Evolutionary conservation across 2,888 invertebrate genomes (phyloP).

Genomic region (Rotaria magnacalcarata): DNA sequence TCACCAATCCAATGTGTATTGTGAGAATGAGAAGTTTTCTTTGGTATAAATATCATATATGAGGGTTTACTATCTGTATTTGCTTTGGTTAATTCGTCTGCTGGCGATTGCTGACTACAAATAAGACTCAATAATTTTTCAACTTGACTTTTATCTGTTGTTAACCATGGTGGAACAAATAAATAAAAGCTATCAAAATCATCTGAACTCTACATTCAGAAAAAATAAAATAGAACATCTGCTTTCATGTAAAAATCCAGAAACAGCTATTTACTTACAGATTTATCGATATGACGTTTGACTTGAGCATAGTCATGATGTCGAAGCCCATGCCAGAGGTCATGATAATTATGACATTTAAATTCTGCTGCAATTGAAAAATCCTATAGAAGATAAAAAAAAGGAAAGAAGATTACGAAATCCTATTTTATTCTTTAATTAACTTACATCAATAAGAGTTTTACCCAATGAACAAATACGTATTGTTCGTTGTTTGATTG

Average conservation of each 20-base stretch:
- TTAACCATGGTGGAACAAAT: slow-evolving; percentile 20
- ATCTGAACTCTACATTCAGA: background rate
- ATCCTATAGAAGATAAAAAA: background rate
- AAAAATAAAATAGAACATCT: no score
- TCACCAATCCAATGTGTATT: background rate
- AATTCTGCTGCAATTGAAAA: slow-evolving; percentile 37
- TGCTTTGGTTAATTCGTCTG: background rate
- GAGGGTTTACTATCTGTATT: background rate
- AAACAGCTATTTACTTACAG: background rate
- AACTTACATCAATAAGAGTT: slow-evolving; percentile 26
- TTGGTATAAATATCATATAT: slow-evolving; percentile 23
- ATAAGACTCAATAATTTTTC: background rate
- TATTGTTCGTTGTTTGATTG: background rate
- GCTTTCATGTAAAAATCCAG: background rate
- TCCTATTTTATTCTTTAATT: background rate
- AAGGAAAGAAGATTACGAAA: no score
- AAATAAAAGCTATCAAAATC: slow-evolving; percentile 24
- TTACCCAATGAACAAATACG: background rate
- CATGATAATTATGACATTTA: background rate
- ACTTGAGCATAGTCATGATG: background rate
- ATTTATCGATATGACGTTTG: background rate
- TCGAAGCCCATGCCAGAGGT: background rate
- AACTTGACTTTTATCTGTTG: slow-evolving; percentile 27
- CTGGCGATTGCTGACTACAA: background rate
- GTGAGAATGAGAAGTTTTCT: background rate